These are phyloP conservation scores for Liodrosophila aerea DNA, from an alignment of 2,888 invertebrate species.

Conservation along the genomic window DNA sequence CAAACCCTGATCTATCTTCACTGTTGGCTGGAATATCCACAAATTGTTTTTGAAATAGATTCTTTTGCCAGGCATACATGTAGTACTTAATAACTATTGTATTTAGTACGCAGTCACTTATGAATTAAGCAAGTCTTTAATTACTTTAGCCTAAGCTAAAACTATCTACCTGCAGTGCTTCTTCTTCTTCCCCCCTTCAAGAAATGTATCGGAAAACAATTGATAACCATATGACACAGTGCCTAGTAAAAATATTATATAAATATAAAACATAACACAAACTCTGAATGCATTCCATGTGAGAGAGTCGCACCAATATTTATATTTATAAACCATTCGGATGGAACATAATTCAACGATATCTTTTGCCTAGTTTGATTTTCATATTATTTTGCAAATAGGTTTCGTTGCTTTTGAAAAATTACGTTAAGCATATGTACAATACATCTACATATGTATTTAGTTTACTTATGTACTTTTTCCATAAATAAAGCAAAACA, in stretches of 20 bases:
- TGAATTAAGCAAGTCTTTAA: constrained; percentile 74
- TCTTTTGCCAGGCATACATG: constrained; percentile 29
- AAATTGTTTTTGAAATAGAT: constrained; percentile 12
- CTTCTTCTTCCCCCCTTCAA: no score
- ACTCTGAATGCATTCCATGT: constrained; percentile 23
- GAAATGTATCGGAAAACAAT: no score
- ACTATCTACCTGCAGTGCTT: no score
- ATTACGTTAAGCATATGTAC: constrained; percentile 50
- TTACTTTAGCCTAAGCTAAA: constrained; percentile 49
- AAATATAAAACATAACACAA: constrained; percentile 4
- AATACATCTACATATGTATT: constrained; percentile 31
- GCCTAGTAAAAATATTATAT: constrained; percentile 9
- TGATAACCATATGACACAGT: constrained; percentile 13
- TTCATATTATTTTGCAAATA: no score
- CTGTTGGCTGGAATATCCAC: constrained; percentile 2
- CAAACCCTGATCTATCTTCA: background rate
- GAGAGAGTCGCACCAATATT: constrained; percentile 2
- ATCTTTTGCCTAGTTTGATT: constrained; percentile 19
- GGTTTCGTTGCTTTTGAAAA: constrained; percentile 44
- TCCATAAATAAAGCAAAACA: constrained; percentile 59
- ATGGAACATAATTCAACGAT: no score
- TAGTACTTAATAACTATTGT: constrained; percentile 46
- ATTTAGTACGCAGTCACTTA: constrained; percentile 76
- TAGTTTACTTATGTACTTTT: constrained; percentile 54
- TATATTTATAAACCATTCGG: no score